Evolutionary conservation across 2,113 vertebrate genomes (phyloP).

Genomic region (Oreochromis spilurus): DNA sequence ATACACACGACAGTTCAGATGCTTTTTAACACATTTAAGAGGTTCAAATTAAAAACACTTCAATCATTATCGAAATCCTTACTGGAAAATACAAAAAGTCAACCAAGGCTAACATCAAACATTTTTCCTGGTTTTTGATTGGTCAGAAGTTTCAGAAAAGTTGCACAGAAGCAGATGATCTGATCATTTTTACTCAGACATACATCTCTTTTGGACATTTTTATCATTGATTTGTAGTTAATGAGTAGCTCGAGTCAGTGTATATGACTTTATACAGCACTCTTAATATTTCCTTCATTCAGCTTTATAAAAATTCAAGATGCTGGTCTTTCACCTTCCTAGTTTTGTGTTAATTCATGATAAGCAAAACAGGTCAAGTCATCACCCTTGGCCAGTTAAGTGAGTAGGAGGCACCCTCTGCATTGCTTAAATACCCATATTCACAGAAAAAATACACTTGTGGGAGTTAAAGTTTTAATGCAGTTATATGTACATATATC

Average conservation of each 20-base stretch:
- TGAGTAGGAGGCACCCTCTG: background rate
- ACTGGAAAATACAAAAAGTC: background rate
- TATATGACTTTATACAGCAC: background rate
- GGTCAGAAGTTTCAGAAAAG: background rate
- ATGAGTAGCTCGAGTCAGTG: background rate
- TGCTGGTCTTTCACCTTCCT: background rate
- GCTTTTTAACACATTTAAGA: background rate
- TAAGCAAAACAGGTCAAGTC: background rate
- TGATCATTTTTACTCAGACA: background rate
- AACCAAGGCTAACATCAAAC: constrained; percentile 11
- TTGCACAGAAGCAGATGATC: background rate
- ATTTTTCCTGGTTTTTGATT: background rate
- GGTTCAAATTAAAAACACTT: background rate
- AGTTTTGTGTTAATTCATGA: background rate
- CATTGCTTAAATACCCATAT: background rate
- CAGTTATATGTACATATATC: background rate
- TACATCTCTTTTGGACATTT: background rate
- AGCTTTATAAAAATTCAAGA: background rate
- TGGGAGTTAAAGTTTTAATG: background rate
- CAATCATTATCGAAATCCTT: constrained; percentile 9
- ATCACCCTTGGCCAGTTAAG: background rate
- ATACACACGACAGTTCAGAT: background rate
- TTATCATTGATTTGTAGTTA: background rate
- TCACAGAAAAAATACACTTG: background rate
- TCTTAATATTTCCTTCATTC: background rate